Evolutionary conservation across 2,113 vertebrate species (phyloP).

Genomic region (Chiloscyllium plagiosum): DNA sequence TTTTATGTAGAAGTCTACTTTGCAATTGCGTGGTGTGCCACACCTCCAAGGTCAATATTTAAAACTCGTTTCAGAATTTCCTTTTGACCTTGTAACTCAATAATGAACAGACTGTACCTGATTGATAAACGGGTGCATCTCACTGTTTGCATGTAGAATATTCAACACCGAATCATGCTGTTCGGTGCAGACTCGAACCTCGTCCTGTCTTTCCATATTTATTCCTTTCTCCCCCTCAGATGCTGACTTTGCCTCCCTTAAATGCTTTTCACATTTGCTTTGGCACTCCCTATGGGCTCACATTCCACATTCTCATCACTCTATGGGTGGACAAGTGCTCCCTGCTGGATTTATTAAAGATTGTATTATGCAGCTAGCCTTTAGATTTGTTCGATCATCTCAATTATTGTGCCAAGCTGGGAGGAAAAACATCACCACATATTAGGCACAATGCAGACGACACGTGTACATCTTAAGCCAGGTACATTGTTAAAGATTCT

Average conservation of each 20-base stretch:
- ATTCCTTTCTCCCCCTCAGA: not conserved
- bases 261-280: not conserved
- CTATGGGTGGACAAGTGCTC: too few relatives aligned
- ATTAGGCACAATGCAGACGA: not conserved
- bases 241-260: not conserved
- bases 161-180: not conserved
- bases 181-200: not conserved
- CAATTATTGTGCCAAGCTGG: too few relatives aligned
- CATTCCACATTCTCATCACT: not conserved
- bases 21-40: not conserved
- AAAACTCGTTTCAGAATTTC: not conserved
- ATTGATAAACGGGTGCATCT: not conserved
- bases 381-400: too few relatives aligned
- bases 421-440: too few relatives aligned
- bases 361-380: too few relatives aligned
- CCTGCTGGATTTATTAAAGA: too few relatives aligned
- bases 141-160: not conserved
- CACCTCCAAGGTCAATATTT: not conserved
- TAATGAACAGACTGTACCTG: too few relatives aligned
- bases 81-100: not conserved
- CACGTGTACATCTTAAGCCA: not conserved
- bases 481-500: not conserved
- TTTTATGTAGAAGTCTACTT: not conserved
- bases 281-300: not conserved
- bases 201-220: not conserved